Conservation (phyloP, 2,113 vertebrate species). For the Sebastes schlegelii region DNA sequence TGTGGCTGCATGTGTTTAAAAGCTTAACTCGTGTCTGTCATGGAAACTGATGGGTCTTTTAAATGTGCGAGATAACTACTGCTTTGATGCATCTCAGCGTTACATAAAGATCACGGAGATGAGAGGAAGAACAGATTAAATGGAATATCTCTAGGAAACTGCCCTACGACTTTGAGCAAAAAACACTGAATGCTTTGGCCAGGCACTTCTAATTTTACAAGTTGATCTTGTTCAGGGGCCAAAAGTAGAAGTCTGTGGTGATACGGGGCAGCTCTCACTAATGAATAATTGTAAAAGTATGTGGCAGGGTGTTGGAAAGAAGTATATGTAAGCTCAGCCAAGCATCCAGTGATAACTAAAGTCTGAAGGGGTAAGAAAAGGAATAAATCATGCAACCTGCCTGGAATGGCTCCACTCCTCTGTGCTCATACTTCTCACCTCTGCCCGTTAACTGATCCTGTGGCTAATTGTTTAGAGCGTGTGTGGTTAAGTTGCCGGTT, state of each 20-base stretch:
- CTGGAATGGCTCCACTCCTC: conserved; percentile 26
- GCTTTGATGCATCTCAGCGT: neutral
- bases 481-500: conserved; percentile 58
- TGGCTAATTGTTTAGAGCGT: conserved; percentile 58
- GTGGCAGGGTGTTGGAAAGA: neutral
- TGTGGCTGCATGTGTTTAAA: conserved; percentile 25
- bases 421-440: conserved; percentile 66
- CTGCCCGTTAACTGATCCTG: conserved; percentile 56
- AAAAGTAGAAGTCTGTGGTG: conserved; percentile 5
- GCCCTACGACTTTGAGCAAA: neutral
- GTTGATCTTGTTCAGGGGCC: neutral
- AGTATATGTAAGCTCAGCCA: neutral
- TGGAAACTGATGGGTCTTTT: neutral
- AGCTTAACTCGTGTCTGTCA: neutral
- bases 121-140: neutral
- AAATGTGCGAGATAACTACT: neutral
- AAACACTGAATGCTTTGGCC: neutral
- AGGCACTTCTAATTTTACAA: neutral
- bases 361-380: neutral
- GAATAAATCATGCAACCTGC: conserved; percentile 6
- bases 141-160: neutral
- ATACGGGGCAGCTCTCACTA: neutral
- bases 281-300: neutral
- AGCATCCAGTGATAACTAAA: neutral
- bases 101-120: neutral